Evolutionary conservation across 23 tunicate species (phyloP).

Genomic region (Trididemnum clinides): DNA sequence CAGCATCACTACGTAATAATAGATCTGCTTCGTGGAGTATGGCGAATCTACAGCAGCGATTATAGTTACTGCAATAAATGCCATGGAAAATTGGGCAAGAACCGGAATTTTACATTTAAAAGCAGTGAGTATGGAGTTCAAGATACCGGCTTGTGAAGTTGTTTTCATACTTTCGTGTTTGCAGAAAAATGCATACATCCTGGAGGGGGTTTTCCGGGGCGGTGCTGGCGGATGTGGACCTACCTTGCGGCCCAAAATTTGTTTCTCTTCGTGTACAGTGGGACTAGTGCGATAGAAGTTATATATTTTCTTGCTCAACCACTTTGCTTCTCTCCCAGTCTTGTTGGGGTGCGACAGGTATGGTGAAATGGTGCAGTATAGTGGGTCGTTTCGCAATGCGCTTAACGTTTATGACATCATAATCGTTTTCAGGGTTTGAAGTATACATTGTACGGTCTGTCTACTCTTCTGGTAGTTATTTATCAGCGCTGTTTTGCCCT

Average conservation of each 20-base stretch:
- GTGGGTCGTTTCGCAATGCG: background rate
- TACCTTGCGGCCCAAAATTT: background rate
- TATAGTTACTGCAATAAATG: conserved; percentile 58
- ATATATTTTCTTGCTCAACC: conserved; percentile 46
- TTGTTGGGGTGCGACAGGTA: conserved; percentile 43
- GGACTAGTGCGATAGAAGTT: background rate
- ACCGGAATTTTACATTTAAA: background rate
- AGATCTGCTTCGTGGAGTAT: conserved; percentile 48
- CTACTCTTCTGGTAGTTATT: conserved; percentile 24
- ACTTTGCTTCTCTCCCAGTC: conserved; percentile 35
- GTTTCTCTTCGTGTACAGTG: background rate
- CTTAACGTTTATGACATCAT: too few relatives aligned
- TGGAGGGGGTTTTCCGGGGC: background rate
- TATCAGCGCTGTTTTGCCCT: conserved; percentile 20
- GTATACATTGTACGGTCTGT: conserved; percentile 11
- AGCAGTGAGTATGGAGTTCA: background rate
- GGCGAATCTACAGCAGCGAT: conserved; percentile 73
- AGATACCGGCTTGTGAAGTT: too few relatives aligned
- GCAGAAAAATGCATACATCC: background rate
- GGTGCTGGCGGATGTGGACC: background rate
- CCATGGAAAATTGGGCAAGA: background rate
- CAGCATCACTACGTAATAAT: background rate
- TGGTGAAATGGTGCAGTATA: background rate
- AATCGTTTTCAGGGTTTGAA: conserved; percentile 36
- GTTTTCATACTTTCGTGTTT: background rate